Percentiles rank a stretch among this genome's conserved stretches.
Evolutionary conservation across 2,113 vertebrate genomes (phyloP).

Genomic region (Neolamprologus hecqui): DNA sequence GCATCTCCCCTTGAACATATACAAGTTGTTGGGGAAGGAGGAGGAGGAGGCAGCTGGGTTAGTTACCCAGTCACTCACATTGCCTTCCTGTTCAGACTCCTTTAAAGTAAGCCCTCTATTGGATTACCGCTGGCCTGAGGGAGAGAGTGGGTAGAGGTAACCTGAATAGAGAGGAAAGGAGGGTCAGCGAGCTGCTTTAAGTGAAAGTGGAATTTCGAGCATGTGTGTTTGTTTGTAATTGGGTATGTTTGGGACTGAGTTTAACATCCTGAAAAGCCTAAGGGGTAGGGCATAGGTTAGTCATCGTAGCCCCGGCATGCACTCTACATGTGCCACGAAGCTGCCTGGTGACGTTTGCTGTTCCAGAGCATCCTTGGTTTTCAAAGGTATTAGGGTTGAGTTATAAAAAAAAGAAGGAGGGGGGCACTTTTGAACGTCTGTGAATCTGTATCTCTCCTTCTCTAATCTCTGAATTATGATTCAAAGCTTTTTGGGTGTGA

Average conservation of each 20-base stretch:
- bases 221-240: conserved; percentile 70
- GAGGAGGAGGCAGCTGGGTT: neutral
- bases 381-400: neutral
- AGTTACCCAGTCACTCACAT: conserved; percentile 20
- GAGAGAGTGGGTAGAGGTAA: conserved; percentile 40
- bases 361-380: neutral
- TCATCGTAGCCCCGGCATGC: neutral
- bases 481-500: conserved; percentile 5
- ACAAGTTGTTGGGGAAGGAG: neutral
- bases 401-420: neutral
- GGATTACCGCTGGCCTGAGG: conserved; percentile 63
- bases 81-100: conserved; percentile 56
- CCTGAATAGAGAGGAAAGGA: conserved; percentile 42
- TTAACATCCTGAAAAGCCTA: conserved; percentile 64
- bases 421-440: neutral
- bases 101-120: conserved; percentile 56
- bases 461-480: neutral
- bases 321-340: neutral
- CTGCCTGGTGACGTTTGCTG: neutral
- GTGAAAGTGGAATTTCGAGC: conserved; percentile 67
- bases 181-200: conserved; percentile 67
- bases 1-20: neutral
- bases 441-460: neutral
- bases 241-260: conserved; percentile 52
- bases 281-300: conserved; percentile 61